Percentiles rank a stretch among this genome's conserved stretches.
Evolutionary conservation across 2,113 vertebrate species (phyloP).

Genomic region (Pyrgilauda ruficollis): DNA sequence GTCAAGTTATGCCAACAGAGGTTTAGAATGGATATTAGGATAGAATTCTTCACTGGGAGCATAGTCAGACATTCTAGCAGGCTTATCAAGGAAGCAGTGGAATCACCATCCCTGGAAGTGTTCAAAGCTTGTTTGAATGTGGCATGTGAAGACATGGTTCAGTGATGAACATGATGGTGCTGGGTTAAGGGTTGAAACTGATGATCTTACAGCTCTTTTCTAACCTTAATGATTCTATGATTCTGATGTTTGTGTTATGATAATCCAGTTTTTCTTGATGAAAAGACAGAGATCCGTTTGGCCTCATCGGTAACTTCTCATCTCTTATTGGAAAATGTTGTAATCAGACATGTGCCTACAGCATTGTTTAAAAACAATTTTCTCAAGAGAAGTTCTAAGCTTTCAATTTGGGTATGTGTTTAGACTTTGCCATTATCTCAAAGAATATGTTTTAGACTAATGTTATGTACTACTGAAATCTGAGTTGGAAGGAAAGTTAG

Average conservation of each 20-base stretch:
- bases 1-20: neutral
- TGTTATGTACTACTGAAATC: neutral
- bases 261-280: neutral
- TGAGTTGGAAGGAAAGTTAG: neutral
- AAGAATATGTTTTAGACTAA: neutral
- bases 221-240: fast-evolving
- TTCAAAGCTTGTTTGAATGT: neutral
- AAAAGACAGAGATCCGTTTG: neutral
- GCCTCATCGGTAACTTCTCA: neutral
- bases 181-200: neutral
- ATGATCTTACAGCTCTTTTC: neutral
- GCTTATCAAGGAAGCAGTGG: neutral
- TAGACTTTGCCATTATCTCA: neutral
- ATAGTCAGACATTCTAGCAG: neutral
- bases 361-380: neutral
- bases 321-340: neutral
- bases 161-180: neutral
- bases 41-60: neutral
- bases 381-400: neutral
- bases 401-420: neutral
- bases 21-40: neutral
- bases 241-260: neutral
- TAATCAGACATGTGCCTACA: neutral
- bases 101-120: neutral
- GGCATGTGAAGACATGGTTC: no score